Evolutionary conservation across 2,113 vertebrate species (phyloP).

Genomic region (Paradisaea rubra): DNA sequence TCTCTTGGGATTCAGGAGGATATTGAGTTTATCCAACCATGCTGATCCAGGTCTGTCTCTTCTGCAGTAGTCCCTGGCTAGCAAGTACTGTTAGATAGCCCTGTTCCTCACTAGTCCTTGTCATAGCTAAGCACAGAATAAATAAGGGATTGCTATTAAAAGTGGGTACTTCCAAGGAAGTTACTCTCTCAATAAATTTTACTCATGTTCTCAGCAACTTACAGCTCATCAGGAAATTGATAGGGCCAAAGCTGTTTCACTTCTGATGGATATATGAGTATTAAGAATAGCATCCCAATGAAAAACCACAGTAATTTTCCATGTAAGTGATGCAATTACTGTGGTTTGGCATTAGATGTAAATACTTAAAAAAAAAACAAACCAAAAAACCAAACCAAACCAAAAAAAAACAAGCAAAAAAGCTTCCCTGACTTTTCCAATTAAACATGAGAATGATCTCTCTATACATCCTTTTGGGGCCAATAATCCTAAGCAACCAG

Average conservation of each 20-base stretch:
- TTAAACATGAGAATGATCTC: not conserved
- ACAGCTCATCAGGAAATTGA: not conserved
- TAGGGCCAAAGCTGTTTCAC: not conserved
- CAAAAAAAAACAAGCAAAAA: not conserved
- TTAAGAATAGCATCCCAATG: not conserved
- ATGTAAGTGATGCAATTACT: not conserved
- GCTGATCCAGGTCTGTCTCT: not conserved
- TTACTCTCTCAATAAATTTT: not conserved
- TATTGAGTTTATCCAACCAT: not conserved
- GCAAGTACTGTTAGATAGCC: not conserved
- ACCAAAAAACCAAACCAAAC: not conserved
- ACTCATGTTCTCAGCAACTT: not conserved
- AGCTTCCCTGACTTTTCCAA: not conserved
- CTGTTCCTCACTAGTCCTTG: not conserved
- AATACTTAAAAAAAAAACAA: not conserved
- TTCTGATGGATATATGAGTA: not conserved
- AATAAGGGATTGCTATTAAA: not conserved
- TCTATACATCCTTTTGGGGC: not conserved
- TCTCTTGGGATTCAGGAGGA: not conserved
- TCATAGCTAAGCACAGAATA: not conserved
- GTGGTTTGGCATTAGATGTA: not conserved
- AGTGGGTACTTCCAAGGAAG: not conserved
- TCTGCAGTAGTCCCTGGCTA: not conserved
- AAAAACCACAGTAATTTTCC: not conserved
- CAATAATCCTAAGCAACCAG: not conserved